Evolutionary conservation across 1,140 invertebrate genomes (phyloP).

Genomic region (Achroia grisella): DNA sequence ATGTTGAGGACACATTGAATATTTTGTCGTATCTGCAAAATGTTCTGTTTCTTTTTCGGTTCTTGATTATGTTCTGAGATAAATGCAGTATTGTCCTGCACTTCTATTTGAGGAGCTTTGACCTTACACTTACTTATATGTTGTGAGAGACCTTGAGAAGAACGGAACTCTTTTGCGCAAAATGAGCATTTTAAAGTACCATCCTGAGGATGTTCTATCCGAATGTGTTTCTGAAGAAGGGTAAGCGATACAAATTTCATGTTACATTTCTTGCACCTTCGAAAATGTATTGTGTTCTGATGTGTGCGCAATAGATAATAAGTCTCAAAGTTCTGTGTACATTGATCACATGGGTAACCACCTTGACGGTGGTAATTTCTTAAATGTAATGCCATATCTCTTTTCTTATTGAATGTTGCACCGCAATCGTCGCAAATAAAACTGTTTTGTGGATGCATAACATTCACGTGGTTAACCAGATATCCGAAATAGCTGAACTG

Average conservation of each 20-base stretch:
- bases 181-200: constrained; percentile 31
- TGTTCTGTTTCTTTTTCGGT: constrained; percentile 39
- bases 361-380: constrained; percentile 36
- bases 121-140: constrained; percentile 39
- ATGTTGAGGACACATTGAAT: constrained; percentile 53
- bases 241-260: constrained; percentile 23
- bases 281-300: constrained; percentile 39
- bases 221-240: constrained; percentile 38
- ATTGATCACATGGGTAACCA: constrained; percentile 42
- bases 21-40: constrained; percentile 43
- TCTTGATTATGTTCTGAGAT: constrained; percentile 11
- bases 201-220: constrained; percentile 30
- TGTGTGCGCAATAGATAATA: constrained; percentile 23
- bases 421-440: constrained; percentile 54
- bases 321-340: constrained; percentile 30
- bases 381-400: constrained; percentile 37
- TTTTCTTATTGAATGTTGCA: constrained; percentile 40
- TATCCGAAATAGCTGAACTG: constrained; percentile 40
- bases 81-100: not conserved
- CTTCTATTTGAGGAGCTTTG: constrained; percentile 9
- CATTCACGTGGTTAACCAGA: constrained; percentile 48
- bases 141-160: constrained; percentile 35
- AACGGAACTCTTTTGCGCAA: constrained; percentile 41
- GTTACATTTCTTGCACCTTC: constrained; percentile 35
- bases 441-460: constrained; percentile 35